These are phyloP conservation scores for Oreochromis aureus DNA, from an alignment of 2,113 vertebrate genomes.

Conservation along the genomic window DNA sequence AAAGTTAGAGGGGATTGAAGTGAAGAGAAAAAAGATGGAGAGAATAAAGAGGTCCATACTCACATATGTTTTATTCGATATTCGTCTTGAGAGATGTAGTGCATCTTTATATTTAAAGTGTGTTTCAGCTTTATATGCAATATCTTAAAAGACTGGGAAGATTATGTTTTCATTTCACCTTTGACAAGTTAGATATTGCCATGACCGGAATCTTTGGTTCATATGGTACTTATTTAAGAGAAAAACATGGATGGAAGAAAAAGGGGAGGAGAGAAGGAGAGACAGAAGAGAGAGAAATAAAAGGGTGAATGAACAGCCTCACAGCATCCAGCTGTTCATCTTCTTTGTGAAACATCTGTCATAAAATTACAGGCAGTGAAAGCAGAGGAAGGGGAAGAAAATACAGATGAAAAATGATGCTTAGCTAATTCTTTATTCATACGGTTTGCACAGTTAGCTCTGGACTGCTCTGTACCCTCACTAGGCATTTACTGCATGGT, in stretches of 20 bases:
- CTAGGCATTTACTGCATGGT: neutral
- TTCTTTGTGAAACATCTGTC: constrained; percentile 50
- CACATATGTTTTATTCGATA: constrained; percentile 1
- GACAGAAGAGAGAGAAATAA: neutral
- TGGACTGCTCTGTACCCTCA: neutral
- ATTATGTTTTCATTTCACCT: neutral
- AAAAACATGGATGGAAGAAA: neutral
- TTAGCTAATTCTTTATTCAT: neutral
- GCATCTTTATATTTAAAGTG: neutral
- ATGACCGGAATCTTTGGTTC: neutral
- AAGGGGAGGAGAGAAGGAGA: neutral
- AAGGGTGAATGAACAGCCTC: constrained; percentile 46
- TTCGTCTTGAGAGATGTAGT: neutral
- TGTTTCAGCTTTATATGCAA: neutral
- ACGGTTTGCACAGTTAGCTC: neutral
- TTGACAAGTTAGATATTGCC: neutral
- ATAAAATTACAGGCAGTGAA: neutral
- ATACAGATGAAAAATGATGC: neutral
- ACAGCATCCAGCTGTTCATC: constrained; percentile 54
- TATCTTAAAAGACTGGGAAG: neutral
- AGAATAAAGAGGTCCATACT: neutral
- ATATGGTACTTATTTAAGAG: constrained; percentile 7
- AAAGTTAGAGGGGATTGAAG: neutral
- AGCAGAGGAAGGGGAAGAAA: neutral
- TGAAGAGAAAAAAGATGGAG: neutral